Evolutionary conservation across 35 echinoderm and acorn worm species (phyloP).

Genomic region (Ophioderma brevispina): DNA sequence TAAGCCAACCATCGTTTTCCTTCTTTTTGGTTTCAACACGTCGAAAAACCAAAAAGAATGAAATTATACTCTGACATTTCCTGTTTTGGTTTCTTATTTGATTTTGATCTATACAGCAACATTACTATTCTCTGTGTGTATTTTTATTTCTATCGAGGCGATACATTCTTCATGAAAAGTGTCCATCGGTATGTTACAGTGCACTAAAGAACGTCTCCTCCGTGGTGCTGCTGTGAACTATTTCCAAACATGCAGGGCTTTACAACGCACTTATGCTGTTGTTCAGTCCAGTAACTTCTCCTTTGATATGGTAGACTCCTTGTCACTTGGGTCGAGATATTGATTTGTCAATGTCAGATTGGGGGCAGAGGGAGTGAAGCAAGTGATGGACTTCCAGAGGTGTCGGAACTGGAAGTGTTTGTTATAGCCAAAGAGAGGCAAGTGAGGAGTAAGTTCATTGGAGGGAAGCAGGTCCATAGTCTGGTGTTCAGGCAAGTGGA

Average conservation of each 20-base stretch:
- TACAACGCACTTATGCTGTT: conserved; percentile 66
- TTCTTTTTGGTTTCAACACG: no score
- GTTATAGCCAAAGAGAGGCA: no score
- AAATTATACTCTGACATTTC: no score
- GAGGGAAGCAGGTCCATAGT: no score
- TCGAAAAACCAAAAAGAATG: no score
- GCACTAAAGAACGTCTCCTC: conserved; percentile 54
- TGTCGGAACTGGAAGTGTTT: no score
- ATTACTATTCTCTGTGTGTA: no score
- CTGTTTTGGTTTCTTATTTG: no score
- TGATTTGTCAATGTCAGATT: conserved; percentile 68
- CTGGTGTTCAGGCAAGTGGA: no score
- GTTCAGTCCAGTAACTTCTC: conserved; percentile 31
- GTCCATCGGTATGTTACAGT: conserved; percentile 54
- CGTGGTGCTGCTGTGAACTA: conserved; percentile 62
- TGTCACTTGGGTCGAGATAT: conserved; percentile 42
- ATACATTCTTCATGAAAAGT: conserved; percentile 75
- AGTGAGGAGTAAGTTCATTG: no score
- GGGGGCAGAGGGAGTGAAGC: conserved; percentile 9
- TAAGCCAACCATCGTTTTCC: no score
- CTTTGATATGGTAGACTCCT: conserved; percentile 51
- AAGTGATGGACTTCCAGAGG: not conserved
- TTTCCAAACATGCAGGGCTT: conserved; percentile 39
- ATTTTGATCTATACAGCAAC: no score
- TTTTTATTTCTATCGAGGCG: conserved; percentile 22